Conservation (phyloP, 2,888 invertebrate genomes). For the Luffia ferchaultella region DNA sequence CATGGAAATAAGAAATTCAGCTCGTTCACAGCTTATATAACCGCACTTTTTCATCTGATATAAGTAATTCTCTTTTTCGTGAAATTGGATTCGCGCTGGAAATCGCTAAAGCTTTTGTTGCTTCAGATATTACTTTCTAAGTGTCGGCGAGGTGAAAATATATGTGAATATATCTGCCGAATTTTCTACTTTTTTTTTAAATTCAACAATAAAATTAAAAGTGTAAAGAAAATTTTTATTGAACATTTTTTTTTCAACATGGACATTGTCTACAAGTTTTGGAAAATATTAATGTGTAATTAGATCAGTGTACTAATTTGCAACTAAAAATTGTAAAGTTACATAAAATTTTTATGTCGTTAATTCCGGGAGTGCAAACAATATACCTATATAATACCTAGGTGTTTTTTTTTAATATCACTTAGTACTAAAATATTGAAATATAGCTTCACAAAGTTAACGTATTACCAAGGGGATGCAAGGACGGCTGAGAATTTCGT, state of each 20-base stretch:
- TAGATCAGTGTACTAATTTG: not conserved
- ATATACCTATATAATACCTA: too few relatives aligned
- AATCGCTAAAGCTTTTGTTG: not conserved
- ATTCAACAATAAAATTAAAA: too few relatives aligned
- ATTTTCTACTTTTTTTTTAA: not conserved
- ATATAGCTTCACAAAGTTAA: too few relatives aligned
- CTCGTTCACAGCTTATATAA: slow-evolving; percentile 21
- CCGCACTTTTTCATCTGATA: slow-evolving; percentile 15
- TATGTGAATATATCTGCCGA: not conserved
- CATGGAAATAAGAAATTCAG: slow-evolving; percentile 23
- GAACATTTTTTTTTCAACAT: not conserved
- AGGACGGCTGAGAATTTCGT: too few relatives aligned
- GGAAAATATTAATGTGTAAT: not conserved
- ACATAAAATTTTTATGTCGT: too few relatives aligned
- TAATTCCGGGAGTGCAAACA: too few relatives aligned
- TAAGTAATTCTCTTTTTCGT: slow-evolving; percentile 21
- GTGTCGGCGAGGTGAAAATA: too few relatives aligned
- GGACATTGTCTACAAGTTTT: not conserved
- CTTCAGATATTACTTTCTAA: not conserved
- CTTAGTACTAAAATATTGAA: too few relatives aligned
- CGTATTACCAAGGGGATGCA: too few relatives aligned
- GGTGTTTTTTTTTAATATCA: too few relatives aligned
- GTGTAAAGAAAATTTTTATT: not conserved
- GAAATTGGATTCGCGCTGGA: slow-evolving; percentile 24
- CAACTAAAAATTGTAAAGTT: too few relatives aligned